phyloP scores from a whole-genome alignment of 2,797 vertebrate genomes.

The Acanthopagrus latus region DNA sequence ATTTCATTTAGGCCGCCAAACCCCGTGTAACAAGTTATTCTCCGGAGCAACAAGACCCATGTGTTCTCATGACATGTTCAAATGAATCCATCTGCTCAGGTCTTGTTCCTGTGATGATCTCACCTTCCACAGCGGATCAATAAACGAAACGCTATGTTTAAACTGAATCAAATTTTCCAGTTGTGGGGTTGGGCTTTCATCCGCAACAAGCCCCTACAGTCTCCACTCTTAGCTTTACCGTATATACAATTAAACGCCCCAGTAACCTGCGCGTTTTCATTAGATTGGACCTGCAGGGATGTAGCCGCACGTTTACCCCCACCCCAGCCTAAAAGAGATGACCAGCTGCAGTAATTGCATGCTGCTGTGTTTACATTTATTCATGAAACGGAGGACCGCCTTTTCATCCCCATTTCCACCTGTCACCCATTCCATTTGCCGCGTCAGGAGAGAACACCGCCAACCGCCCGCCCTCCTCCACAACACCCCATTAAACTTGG shows the following conservation, averaged over 20 bases:
- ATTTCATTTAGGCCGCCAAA: slow-evolving; percentile 60
- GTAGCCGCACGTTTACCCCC: slow-evolving; percentile 67
- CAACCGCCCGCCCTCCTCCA: slow-evolving; percentile 78
- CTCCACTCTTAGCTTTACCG: slow-evolving; percentile 79
- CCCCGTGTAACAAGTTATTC: slow-evolving; percentile 75
- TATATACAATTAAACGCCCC: slow-evolving; percentile 92
- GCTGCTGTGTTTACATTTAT: slow-evolving; percentile 96
- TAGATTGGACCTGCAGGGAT: slow-evolving; percentile 85
- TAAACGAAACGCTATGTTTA: slow-evolving; percentile 89
- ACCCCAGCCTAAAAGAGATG: slow-evolving; percentile 81
- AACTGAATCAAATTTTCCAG: slow-evolving; percentile 90
- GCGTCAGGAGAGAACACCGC: slow-evolving; percentile 87
- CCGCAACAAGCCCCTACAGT: slow-evolving; percentile 74
- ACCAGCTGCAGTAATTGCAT: slow-evolving; percentile 87
- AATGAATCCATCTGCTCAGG: slow-evolving; percentile 85
- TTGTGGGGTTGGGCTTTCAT: slow-evolving; percentile 82
- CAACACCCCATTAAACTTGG: slow-evolving; percentile 72
- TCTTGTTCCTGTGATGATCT: slow-evolving; percentile 79
- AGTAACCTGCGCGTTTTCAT: slow-evolving; percentile 91
- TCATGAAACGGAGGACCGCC: slow-evolving; percentile 91
- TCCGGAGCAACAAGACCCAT: slow-evolving; percentile 78
- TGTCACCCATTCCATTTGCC: slow-evolving; percentile 95
- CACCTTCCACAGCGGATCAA: slow-evolving; percentile 83
- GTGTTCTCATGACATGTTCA: slow-evolving; percentile 81
- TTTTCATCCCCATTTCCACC: slow-evolving; percentile 92